Evolutionary conservation across 1,140 invertebrate species (phyloP), one percentile per base, ranked within the genome.

Genomic region (Trypoxylus dichotomus): DNA sequence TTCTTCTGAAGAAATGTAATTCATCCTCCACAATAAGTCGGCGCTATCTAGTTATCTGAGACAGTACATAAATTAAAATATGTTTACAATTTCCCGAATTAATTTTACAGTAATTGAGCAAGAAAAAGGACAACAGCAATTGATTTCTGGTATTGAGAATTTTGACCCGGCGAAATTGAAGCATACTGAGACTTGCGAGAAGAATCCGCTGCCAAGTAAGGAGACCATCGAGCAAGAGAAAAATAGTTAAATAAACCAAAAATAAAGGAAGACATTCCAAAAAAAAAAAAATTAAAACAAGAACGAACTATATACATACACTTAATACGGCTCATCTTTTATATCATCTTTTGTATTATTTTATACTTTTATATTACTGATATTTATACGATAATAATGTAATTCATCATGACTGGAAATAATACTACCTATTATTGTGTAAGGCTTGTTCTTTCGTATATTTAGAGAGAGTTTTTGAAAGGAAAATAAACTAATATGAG

Each of bases 121-220:
- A 83, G 95, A 96, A 85, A 96, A 96, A 86, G 94, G 91, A 80
- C 94, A 96, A 86, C 93, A 94, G 86, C 90, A 95, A 82, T 90
- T 96, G 80, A 91, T 96, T 81, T 93, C 93, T 83, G 95, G 95
- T 80, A 96, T 97, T 83, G 94, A 96, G 87, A 94, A 93, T 85
- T 97, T 96, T 85, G 93, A 96, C 88, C 87, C 92, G 32, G 91
- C 89, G 79, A 95, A 95, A 86, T 86, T 97, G 88, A 96, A 96
- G 87, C 95, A 94, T 84, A 94, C 95, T 63, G 93, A 96, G 87
- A 97, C 95, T 73, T 92, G 92, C 83, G 95, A 96, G 87, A 96
- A 96, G 88, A 96, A 96, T 88, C 92, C 93, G 75, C 89, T 97
- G 84, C 95, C 95, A 54, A 86, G 84, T 19, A 94, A 95, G 90